Evolutionary conservation across 2,888 invertebrate species (phyloP), one percentile per base, ranked within the genome.

Genomic region (Scaptomyza flava): DNA sequence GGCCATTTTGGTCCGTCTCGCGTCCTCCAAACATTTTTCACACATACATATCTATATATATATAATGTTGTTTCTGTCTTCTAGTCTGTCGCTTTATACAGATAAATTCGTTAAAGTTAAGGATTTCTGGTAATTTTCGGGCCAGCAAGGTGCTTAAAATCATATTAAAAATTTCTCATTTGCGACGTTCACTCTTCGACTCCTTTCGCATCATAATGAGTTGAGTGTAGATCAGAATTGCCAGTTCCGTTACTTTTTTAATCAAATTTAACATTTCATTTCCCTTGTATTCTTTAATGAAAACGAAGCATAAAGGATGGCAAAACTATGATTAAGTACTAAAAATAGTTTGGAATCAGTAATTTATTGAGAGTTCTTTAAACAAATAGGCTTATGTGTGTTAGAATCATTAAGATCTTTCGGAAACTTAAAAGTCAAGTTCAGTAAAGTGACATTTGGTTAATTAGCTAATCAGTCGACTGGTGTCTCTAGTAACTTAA

Each of bases 91-190:
- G 23, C 34, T 57, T 52, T 45, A 30, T 41, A 8, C 42, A 51
- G 48, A 59, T 61, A 34, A 50, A 62, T 50, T 43, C 42, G 52
- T 38, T 70, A 50, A 58, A 68, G 81, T 54, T 59, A 68, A 78
- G 68, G 72, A 80, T 80, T 80, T 81, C 56, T 78, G 85, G 72
- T 74, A 84, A 78, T 75, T 81, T 66, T 68, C 58, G 45, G 38
- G 33, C 20, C 60, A 51, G 48, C 51, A 53, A 36, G 42, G 51
- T 58, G 45, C 57, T 66, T 57, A 33, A 71, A 61, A 59, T 74
- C 60, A 43, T 57, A 38, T 30, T 43, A 56, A 9, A 76, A 68
- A 63, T 83, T 79, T 77, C 77, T 69, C 77, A 77, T 83, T 79
- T 43, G 20, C 23, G 30, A 20, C 38, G 23, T 23, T 27, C 6